Evolutionary conservation across 2,113 vertebrate genomes (phyloP).

Genomic region (Parotia lawesii): DNA sequence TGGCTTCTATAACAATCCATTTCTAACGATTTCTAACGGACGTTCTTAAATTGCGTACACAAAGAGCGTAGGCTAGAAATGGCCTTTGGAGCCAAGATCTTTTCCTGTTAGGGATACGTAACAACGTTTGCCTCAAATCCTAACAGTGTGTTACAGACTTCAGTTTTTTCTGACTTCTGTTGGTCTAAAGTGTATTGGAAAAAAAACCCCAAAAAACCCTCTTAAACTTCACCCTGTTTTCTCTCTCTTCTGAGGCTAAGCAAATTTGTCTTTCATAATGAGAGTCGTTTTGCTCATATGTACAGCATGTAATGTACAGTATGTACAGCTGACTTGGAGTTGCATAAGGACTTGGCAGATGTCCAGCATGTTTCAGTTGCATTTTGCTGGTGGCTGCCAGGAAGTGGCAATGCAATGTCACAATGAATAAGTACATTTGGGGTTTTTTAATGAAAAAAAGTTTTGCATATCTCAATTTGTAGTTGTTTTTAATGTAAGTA

Average conservation of each 20-base stretch:
- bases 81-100: neutral
- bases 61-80: neutral
- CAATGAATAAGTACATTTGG: neutral
- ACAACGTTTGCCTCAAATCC: neutral
- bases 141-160: neutral
- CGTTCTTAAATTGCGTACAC: neutral
- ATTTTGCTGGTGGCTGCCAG: neutral
- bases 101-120: rapidly evolving
- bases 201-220: rapidly evolving
- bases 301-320: neutral
- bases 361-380: neutral
- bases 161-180: neutral
- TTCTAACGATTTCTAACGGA: rapidly evolving
- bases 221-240: neutral
- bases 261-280: neutral
- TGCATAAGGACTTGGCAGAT: conserved; percentile 26
- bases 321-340: neutral
- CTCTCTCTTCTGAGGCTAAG: neutral
- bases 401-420: neutral
- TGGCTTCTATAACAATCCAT: neutral
- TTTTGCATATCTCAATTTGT: neutral
- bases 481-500: neutral
- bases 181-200: neutral
- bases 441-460: neutral
- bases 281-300: neutral